phyloP scores from a whole-genome alignment of 2,113 vertebrate species.

The Mesitornis unicolor region DNA sequence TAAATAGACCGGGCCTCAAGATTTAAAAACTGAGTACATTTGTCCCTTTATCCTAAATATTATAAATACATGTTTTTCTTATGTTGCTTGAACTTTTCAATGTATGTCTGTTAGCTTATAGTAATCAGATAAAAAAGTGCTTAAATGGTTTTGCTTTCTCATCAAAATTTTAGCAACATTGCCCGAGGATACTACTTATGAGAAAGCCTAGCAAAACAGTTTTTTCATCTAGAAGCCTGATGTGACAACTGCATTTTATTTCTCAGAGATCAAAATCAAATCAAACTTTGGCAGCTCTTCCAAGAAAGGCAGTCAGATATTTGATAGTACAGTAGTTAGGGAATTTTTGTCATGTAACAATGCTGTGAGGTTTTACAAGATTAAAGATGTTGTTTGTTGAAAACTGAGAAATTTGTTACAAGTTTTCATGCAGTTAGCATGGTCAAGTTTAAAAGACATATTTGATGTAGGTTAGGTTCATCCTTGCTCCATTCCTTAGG shows the following conservation, averaged over 20 bases:
- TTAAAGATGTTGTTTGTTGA: background rate
- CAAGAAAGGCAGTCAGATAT: background rate
- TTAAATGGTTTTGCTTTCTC: background rate
- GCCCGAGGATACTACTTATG: background rate
- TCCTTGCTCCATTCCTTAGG: background rate
- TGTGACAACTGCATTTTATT: background rate
- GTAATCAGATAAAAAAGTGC: background rate
- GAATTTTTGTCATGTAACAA: background rate
- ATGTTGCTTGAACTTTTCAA: background rate
- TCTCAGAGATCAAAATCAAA: constrained; percentile 29
- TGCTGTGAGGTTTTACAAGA: background rate
- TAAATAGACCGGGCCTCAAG: background rate
- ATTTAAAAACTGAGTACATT: background rate
- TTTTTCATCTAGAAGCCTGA: background rate
- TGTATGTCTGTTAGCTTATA: background rate
- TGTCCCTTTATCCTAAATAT: background rate
- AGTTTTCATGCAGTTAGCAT: background rate
- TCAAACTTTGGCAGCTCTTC: background rate
- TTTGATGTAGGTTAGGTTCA: background rate
- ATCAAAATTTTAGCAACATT: constrained; percentile 17
- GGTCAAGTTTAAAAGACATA: background rate
- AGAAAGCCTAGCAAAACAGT: background rate
- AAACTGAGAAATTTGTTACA: background rate
- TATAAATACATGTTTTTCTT: background rate
- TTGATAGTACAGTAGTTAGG: background rate